Percentiles rank a stretch among this genome's conserved stretches.
Conservation (phyloP, 2,113 vertebrate species). For the Nanorana parkeri region DNA sequence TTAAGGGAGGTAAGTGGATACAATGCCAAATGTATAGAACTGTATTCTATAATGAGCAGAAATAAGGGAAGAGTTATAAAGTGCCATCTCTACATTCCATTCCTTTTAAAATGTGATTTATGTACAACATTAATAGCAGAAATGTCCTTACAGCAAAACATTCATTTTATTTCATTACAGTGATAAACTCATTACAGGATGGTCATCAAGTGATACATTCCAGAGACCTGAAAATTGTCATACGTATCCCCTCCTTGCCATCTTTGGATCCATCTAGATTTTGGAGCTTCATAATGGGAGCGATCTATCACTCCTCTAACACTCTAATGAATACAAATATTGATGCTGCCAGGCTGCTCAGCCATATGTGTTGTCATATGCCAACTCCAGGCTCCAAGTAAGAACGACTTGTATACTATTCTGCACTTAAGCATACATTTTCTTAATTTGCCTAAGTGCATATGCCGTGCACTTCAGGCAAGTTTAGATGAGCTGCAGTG, state of each 20-base stretch:
- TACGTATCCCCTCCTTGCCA: not conserved
- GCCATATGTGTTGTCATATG: constrained; percentile 28
- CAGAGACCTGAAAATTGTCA: not conserved
- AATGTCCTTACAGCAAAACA: too few species aligned
- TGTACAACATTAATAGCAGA: too few species aligned
- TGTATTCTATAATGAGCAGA: too few species aligned
- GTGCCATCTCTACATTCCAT: too few species aligned
- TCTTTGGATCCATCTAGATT: not conserved
- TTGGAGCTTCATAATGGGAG: not conserved
- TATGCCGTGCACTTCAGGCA: not conserved
- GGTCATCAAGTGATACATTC: not conserved
- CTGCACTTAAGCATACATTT: not conserved
- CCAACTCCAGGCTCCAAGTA: not conserved
- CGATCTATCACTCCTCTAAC: not conserved
- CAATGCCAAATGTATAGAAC: too few species aligned
- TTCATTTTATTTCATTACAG: too few species aligned
- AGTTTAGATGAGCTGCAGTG: too few species aligned
- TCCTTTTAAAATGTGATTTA: too few species aligned
- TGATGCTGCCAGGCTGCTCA: constrained; percentile 12
- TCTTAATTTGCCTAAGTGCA: not conserved
- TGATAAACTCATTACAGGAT: too few species aligned
- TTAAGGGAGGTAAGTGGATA: too few species aligned
- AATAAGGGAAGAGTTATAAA: too few species aligned
- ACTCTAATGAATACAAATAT: constrained; percentile 33
- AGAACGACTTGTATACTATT: not conserved